Evolutionary conservation across 2,113 vertebrate species (phyloP).

Genomic region (Calidris pygmaea): DNA sequence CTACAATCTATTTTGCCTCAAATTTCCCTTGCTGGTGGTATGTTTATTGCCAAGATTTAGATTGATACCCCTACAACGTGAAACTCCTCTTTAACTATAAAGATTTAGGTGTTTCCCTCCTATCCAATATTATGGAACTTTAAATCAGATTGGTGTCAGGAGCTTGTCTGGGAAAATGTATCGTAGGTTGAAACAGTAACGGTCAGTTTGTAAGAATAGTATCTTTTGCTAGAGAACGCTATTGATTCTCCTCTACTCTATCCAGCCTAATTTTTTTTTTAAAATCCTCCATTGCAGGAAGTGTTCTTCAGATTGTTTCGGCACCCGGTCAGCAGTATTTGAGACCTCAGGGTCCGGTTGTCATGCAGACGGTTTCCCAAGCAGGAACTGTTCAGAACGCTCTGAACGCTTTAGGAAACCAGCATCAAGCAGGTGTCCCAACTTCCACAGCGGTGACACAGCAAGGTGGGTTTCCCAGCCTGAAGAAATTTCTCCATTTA

Average conservation of each 20-base stretch:
- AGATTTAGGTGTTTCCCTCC: neutral
- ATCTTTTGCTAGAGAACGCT: neutral
- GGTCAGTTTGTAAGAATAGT: neutral
- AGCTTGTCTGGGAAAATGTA: neutral
- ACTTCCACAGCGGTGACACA: slow-evolving; percentile 69
- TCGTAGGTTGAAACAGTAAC: neutral
- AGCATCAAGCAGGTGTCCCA: slow-evolving; percentile 68
- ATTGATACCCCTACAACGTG: neutral
- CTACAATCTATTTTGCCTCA: neutral
- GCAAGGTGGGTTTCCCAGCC: slow-evolving; percentile 72
- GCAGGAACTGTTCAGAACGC: slow-evolving; percentile 77
- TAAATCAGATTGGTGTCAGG: neutral
- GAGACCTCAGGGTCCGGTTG: slow-evolving; percentile 83
- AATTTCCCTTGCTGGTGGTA: neutral
- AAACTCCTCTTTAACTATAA: neutral
- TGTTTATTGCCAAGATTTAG: neutral
- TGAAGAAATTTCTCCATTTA: neutral
- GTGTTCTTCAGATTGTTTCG: slow-evolving; percentile 91
- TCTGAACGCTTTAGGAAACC: slow-evolving; percentile 73
- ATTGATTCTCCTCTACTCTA: neutral
- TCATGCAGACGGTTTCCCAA: slow-evolving; percentile 84
- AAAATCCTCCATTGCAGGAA: slow-evolving; percentile 73
- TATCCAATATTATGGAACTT: neutral
- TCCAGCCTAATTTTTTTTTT: neutral
- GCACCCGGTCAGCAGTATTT: slow-evolving; percentile 88